phyloP scores from a whole-genome alignment of 2,113 vertebrate species.

The Antigone vipio region DNA sequence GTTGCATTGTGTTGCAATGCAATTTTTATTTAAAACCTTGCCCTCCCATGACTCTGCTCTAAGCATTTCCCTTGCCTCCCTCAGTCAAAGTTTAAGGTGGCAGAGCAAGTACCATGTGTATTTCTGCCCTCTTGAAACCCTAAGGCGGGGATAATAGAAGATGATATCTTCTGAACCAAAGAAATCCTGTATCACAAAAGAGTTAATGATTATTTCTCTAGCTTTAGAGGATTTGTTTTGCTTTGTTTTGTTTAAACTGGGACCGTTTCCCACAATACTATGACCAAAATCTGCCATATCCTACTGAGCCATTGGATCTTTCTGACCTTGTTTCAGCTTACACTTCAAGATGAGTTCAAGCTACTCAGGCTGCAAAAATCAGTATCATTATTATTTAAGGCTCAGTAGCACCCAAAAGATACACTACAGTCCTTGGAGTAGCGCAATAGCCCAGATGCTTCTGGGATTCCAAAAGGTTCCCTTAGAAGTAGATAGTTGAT shows the following conservation, averaged over 20 bases:
- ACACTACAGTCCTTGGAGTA: not conserved
- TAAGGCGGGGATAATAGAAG: not conserved
- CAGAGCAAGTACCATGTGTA: conserved; percentile 51
- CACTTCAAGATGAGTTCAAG: not conserved
- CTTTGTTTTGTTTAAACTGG: conserved; percentile 49
- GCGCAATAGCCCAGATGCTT: not conserved
- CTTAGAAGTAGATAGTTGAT: not conserved
- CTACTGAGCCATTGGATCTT: not conserved
- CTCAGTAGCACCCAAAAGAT: not conserved
- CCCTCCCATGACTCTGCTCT: conserved; percentile 61
- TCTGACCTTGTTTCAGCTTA: not conserved
- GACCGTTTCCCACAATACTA: conserved; percentile 12
- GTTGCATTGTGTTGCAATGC: conserved; percentile 61
- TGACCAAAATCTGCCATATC: not conserved
- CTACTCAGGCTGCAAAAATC: not conserved
- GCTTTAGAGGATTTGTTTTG: conserved; percentile 40
- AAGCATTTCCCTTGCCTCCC: conserved; percentile 64
- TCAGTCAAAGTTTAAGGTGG: conserved; percentile 73
- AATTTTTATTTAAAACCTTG: conserved; percentile 72
- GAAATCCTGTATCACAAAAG: conserved; percentile 59
- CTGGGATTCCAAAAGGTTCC: not conserved
- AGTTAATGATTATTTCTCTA: conserved; percentile 64
- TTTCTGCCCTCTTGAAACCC: conserved; percentile 39
- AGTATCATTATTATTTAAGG: not conserved
- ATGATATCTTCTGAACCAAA: conserved; percentile 54